Percentiles rank a stretch among this genome's conserved stretches.
These are phyloP conservation scores for Iselma pallidipennis DNA, from an alignment of 2,888 invertebrate species.

Conservation along the genomic window DNA sequence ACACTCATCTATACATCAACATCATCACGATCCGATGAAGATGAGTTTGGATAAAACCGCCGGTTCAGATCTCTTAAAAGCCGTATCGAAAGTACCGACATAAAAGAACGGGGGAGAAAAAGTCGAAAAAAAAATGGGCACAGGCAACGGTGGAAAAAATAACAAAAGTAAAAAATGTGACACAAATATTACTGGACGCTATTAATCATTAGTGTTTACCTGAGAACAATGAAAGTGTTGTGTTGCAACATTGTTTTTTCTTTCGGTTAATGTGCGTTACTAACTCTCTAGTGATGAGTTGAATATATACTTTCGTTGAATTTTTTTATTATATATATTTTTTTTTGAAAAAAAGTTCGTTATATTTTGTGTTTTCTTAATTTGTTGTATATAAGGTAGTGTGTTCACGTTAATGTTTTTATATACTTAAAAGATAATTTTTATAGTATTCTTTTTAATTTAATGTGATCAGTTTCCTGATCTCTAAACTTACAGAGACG, in stretches of 20 bases:
- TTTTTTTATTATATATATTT: constrained; percentile 28
- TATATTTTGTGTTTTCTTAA: constrained; percentile 38
- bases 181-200: constrained; percentile 2
- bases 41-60: constrained; percentile 72
- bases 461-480: constrained; percentile 45
- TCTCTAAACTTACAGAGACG: constrained; percentile 48
- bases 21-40: constrained; percentile 74
- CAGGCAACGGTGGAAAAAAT: too few relatives aligned
- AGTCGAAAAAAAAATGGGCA: too few relatives aligned
- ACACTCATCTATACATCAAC: constrained; percentile 63
- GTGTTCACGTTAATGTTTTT: constrained; percentile 50
- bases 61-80: constrained; percentile 75
- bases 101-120: constrained; percentile 58
- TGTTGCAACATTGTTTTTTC: not conserved
- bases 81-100: constrained; percentile 78
- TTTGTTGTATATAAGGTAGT: constrained; percentile 53
- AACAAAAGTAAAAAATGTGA: too few relatives aligned
- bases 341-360: constrained; percentile 37
- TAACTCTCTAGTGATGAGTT: constrained; percentile 28
- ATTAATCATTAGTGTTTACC: constrained; percentile 4
- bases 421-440: constrained; percentile 47
- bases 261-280: constrained; percentile 7
- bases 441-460: constrained; percentile 44
- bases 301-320: constrained; percentile 19
- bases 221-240: constrained; percentile 11